Base-by-base conservation (phyloP, 1,140 invertebrate genomes). In the Gryon sp. region DNA sequence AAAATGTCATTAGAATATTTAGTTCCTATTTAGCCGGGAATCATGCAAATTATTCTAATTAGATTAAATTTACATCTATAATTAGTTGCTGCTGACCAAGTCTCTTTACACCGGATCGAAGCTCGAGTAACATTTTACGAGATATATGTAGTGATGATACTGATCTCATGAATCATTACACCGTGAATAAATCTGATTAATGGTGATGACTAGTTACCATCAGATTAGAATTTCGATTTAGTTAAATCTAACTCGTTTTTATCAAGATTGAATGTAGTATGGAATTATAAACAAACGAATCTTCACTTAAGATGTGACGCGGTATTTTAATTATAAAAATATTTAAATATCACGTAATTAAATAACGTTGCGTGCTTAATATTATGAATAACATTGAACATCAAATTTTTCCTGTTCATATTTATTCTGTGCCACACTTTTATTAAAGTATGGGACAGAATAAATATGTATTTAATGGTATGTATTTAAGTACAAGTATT, bases 91-190 rank as follows among this genome's bases (percentile, higher is more conserved):
- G 30, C 26, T 52, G 19, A 52, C 24, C 45, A 15, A 63, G 52
- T 63, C 32, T 52, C 59, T 50, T 63, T 52, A 50, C 46, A 52
- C 52, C 36, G 36, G 22, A 40, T 7, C 2, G 6, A 28, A 48
- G 9, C 30, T 38, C 24, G 8, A 38, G 34, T 19, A 2, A 12
- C 16, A 52, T 24, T 32, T 52, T 52, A 63, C 32, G 46, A 63
- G 60, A 63, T 52, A 16, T 32, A 32, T 19, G n/a, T 32, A 28
- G 12, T 18, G n/a, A 41, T 19, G 60, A 52, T 41, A 52, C 22
- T 63, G 43, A 52, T 63, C 60, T 52, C 45, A 52, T 62, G 22
- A 62, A 62, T 62, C 45, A 63, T 63, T 63, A 50, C 30, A 63
- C 11, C 46, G 16, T 24, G 60, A 52, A 52, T 52, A 63, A 63